Evolutionary conservation across 2,888 invertebrate genomes (phyloP).

Genomic region (Minunthozetes semirufus): DNA sequence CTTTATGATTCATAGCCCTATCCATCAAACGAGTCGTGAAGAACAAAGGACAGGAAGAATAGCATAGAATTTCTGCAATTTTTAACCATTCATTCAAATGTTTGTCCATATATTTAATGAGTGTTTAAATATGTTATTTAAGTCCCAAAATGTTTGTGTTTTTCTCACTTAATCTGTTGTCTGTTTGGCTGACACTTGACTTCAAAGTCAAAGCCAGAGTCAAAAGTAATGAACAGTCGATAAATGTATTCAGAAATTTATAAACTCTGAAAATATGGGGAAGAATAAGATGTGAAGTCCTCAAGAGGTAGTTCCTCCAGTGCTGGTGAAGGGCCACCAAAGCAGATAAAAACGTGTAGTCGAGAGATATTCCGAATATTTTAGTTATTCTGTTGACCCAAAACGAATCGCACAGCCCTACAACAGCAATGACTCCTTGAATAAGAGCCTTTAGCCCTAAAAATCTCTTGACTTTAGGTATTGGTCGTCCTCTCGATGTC

Average conservation of each 20-base stretch:
- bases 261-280: background rate
- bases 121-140: background rate
- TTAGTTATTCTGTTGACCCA: conserved; percentile 17
- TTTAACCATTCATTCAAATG: background rate
- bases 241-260: no score
- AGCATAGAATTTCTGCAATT: no score
- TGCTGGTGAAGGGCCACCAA: conserved; percentile 9
- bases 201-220: background rate
- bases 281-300: conserved; percentile 1
- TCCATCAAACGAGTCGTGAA: background rate
- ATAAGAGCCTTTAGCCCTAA: conserved; percentile 12
- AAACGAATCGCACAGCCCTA: conserved; percentile 13
- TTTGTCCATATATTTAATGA: background rate
- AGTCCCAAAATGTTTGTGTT: background rate
- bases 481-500: conserved; percentile 14
- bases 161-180: conserved; percentile 4
- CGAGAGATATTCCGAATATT: conserved; percentile 9
- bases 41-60: no score
- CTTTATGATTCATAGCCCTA: background rate
- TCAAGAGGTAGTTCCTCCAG: background rate
- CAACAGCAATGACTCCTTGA: background rate
- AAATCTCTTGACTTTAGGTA: background rate
- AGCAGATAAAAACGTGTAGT: conserved; percentile 13
- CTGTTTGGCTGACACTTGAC: background rate
- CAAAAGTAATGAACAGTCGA: background rate